Conservation (phyloP, 2,888 invertebrate genomes). For the Sminthurides aquaticus region DNA sequence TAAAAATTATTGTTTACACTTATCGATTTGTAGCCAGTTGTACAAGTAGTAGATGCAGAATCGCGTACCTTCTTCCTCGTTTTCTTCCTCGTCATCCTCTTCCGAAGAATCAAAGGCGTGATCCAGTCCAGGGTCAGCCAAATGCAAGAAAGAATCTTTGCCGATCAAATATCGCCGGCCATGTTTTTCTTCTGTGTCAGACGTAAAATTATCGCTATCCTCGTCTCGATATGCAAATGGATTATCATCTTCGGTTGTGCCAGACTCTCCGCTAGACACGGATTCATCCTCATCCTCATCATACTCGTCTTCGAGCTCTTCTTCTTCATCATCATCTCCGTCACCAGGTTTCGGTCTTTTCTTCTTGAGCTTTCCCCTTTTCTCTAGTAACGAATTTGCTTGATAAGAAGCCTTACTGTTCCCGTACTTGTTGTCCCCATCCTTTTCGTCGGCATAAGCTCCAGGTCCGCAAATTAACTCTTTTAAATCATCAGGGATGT, state of each 20-base stretch:
- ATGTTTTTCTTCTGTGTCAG: slow-evolving; percentile 24
- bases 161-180: slow-evolving; percentile 29
- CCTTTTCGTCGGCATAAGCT: not conserved
- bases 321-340: slow-evolving; percentile 20
- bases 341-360: slow-evolving; percentile 62
- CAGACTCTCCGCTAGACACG: not conserved
- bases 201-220: slow-evolving; percentile 20
- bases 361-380: slow-evolving; percentile 33
- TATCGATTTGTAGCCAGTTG: too few relatives aligned
- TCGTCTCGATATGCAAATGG: slow-evolving; percentile 8
- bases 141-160: slow-evolving; percentile 31
- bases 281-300: slow-evolving; percentile 28
- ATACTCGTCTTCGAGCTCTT: slow-evolving; percentile 27
- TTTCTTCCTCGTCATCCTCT: not conserved
- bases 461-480: slow-evolving; percentile 15
- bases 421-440: not conserved
- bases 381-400: too few relatives aligned
- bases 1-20: too few relatives aligned
- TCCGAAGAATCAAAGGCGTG: slow-evolving; percentile 20
- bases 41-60: not conserved
- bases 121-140: slow-evolving; percentile 30
- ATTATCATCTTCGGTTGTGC: slow-evolving; percentile 17
- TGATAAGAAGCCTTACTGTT: not conserved
- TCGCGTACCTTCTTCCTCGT: not conserved
- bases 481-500: slow-evolving; percentile 18